Evolutionary conservation across 2,797 vertebrate genomes (phyloP), one percentile per base, ranked within the genome.

Genomic region (Iguana delicatissima): DNA sequence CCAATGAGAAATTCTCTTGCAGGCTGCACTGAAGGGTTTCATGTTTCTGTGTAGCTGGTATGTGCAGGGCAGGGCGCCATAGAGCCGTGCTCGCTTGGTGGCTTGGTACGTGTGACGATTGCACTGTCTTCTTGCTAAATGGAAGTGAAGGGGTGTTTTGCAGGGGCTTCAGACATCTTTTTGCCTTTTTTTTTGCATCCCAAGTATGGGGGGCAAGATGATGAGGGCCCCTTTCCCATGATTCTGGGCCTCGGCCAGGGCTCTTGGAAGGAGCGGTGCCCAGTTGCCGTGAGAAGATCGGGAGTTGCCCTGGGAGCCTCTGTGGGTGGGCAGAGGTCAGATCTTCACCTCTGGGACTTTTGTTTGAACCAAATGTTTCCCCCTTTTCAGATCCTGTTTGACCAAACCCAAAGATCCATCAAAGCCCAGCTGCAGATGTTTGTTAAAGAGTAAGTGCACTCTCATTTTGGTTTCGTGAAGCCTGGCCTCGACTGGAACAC

Each of bases 401-500:
- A 99, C 96, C 99, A 99, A 96, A 99, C 98, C 88, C 99, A 99
- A 97, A 98, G 99, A 97, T 99, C 99, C 59, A 99, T 99, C 97
- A 99, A 99, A 97, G 98, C 97, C 73, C 99, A 99, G 77, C 98
- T 99, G 96, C 99, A 99, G 95, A 98, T 97, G n/a, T 99, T 99
- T 80, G 98, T 99, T 83, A 99, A 99, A 98, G 99, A 99, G 99
- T 99, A 97, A 98, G 99, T 99, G 94, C 93, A 38, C 79, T 89
- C 91, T 18, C 1, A 67, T 3, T 89, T 89, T 32, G n/a, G 29
- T 38, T 35, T 8, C 57, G 79, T 8, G 8, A 3, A 3, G 18
- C 38, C 38, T 1, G 29, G 10, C 64, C 50, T 6, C 50, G 1
- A 12, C 35, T 46, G 13, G 29, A n/a, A 29, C 5, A 50, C 55